Evolutionary conservation across 1,140 invertebrate genomes (phyloP).

Genomic region (Triops longicaudatus): DNA sequence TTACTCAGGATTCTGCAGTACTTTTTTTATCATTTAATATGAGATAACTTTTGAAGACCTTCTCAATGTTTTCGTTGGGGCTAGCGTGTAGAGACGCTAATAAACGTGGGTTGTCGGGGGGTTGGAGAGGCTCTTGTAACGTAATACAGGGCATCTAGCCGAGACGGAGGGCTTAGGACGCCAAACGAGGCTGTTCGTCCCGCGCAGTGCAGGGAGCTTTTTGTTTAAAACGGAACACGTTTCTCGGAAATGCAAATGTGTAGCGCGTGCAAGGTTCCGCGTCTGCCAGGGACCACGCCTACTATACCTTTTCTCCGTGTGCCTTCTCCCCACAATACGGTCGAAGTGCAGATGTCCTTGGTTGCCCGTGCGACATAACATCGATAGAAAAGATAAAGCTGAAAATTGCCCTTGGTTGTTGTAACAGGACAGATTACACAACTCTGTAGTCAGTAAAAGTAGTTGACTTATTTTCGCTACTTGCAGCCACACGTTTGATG

Average conservation of each 20-base stretch:
- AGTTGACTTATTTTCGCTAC: too few species aligned
- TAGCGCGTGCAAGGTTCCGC: neutral
- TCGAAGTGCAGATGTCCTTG: neutral
- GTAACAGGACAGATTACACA: too few species aligned
- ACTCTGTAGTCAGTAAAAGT: too few species aligned
- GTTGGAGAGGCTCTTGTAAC: neutral
- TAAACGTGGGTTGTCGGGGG: neutral
- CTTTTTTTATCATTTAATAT: too few species aligned
- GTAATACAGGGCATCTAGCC: neutral
- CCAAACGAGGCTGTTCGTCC: neutral
- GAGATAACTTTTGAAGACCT: too few species aligned
- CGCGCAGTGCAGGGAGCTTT: neutral
- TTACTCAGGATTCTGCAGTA: too few species aligned
- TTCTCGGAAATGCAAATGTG: constrained; percentile 15
- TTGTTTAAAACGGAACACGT: constrained; percentile 8
- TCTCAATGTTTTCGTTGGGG: too few species aligned
- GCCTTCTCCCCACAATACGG: neutral
- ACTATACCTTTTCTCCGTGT: neutral
- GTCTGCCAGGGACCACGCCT: neutral
- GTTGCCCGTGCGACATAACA: neutral
- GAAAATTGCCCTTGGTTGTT: too few species aligned
- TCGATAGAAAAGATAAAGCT: too few species aligned
- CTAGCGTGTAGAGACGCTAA: too few species aligned
- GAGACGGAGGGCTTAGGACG: neutral
- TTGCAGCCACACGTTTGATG: too few species aligned